Conservation (phyloP, 92 coral and sea anemone species). For the Siderastrea siderea region DNA sequence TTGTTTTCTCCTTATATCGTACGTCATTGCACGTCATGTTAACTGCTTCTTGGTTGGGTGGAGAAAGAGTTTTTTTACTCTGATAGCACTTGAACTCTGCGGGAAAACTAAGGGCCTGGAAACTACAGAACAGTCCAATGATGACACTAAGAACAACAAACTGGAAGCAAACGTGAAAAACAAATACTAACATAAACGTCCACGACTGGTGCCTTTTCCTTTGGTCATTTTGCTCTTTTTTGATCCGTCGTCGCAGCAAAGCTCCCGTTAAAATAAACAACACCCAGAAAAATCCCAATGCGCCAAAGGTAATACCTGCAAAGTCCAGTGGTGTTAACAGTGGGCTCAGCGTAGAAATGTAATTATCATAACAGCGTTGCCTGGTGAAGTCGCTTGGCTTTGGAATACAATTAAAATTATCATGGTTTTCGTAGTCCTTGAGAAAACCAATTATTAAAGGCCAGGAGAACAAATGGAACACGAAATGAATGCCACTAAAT, state of each 20-base stretch:
- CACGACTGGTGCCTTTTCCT: not conserved
- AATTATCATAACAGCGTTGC: conserved; percentile 18
- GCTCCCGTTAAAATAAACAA: not conserved
- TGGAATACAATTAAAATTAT: conserved; percentile 10
- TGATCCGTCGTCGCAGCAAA: not conserved
- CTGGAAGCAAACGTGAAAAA: conserved; percentile 9
- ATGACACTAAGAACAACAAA: conserved; percentile 2
- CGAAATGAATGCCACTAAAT: not conserved
- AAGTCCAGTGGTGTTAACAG: conserved; percentile 15
- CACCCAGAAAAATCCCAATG: not conserved
- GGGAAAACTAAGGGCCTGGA: conserved; percentile 18
- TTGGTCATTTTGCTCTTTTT: not conserved
- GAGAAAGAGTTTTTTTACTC: conserved; percentile 6
- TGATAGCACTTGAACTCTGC: not conserved
- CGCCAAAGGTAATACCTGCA: conserved; percentile 1
- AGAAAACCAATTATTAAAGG: not conserved
- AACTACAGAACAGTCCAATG: not conserved
- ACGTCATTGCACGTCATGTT: conserved; percentile 9
- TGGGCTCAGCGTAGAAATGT: conserved; percentile 16
- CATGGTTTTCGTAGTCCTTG: not conserved
- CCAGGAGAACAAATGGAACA: not conserved
- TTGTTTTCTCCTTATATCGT: conserved; percentile 35
- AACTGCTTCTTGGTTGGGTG: not conserved
- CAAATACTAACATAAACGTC: not conserved
- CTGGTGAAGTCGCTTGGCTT: conserved; percentile 11